Percentiles rank a stretch among this genome's conserved stretches.
Conservation (phyloP, 2,797 vertebrate species). For the Staurois parvus region DNA sequence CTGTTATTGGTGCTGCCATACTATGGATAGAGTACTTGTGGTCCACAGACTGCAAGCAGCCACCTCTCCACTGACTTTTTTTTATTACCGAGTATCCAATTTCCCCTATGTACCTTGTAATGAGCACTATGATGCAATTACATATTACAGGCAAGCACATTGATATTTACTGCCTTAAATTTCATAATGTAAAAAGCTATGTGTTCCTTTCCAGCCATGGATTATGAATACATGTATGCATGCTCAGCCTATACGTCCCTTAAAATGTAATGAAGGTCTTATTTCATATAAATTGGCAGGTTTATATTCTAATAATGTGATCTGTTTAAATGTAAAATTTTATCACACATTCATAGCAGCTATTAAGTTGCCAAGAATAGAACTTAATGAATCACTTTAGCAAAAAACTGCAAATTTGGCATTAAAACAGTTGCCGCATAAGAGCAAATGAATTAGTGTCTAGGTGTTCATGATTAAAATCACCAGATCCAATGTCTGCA, state of each 20-base stretch:
- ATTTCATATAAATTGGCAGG: slow-evolving; percentile 50
- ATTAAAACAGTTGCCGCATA: slow-evolving; percentile 35
- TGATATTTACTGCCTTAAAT: slow-evolving; percentile 4
- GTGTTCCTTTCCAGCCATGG: background rate
- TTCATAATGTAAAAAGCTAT: slow-evolving; percentile 6
- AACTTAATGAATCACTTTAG: slow-evolving; percentile 52
- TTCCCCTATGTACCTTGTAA: too few relatives aligned
- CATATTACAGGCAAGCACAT: background rate
- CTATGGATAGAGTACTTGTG: too few relatives aligned
- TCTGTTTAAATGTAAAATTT: slow-evolving; percentile 41
- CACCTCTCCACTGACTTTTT: too few relatives aligned
- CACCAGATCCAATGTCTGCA: slow-evolving; percentile 12
- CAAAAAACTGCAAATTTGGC: slow-evolving; percentile 44
- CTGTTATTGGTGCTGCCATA: too few relatives aligned
- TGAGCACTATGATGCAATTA: too few relatives aligned
- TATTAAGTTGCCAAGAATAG: slow-evolving; percentile 40
- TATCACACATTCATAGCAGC: slow-evolving; percentile 39
- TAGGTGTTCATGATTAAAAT: slow-evolving; percentile 31
- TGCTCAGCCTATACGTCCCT: slow-evolving; percentile 10
- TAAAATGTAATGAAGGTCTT: slow-evolving; percentile 48
- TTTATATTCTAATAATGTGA: slow-evolving; percentile 41
- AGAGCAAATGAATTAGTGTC: slow-evolving; percentile 49
- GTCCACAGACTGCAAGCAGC: too few relatives aligned
- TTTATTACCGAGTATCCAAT: too few relatives aligned
- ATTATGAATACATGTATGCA: slow-evolving; percentile 22